These are phyloP conservation scores for Eidolon dupreanum DNA, from an alignment of 2,797 vertebrate genomes.

Conservation along the genomic window DNA sequence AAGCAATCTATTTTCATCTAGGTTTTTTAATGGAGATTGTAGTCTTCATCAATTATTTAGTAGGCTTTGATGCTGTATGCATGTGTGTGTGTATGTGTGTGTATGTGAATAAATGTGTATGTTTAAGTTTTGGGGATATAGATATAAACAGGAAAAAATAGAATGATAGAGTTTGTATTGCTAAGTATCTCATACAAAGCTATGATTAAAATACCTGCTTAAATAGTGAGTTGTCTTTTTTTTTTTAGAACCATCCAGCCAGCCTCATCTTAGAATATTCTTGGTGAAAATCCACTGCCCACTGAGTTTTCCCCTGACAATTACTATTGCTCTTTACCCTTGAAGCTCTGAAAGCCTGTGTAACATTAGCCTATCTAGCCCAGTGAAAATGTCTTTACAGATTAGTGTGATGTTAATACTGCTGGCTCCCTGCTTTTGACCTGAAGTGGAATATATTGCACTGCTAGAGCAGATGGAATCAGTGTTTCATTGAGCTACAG, in stretches of 20 bases:
- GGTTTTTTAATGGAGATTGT: background rate
- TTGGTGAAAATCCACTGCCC: constrained; percentile 66
- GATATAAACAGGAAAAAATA: background rate
- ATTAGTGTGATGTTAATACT: constrained; percentile 90
- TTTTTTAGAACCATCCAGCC: constrained; percentile 71
- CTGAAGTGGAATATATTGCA: constrained; percentile 87
- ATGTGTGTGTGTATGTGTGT: background rate
- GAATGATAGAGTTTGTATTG: background rate
- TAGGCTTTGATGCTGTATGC: background rate
- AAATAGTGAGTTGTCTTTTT: constrained; percentile 48
- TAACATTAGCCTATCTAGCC: constrained; percentile 89
- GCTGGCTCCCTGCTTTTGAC: constrained; percentile 88
- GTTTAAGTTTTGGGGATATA: background rate
- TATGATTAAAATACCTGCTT: constrained; percentile 35
- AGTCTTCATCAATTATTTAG: constrained; percentile 34
- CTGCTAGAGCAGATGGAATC: constrained; percentile 88
- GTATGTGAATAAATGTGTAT: background rate
- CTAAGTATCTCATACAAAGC: background rate
- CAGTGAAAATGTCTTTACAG: constrained; percentile 90
- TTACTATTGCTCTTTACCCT: constrained; percentile 84
- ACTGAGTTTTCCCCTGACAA: constrained; percentile 80
- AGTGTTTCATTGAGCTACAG: constrained; percentile 81
- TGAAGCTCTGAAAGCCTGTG: constrained; percentile 86
- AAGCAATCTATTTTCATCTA: constrained; percentile 70
- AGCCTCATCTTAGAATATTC: constrained; percentile 77